Conservation (phyloP, 2,797 vertebrate species). For the Girardinus metallicus region DNA sequence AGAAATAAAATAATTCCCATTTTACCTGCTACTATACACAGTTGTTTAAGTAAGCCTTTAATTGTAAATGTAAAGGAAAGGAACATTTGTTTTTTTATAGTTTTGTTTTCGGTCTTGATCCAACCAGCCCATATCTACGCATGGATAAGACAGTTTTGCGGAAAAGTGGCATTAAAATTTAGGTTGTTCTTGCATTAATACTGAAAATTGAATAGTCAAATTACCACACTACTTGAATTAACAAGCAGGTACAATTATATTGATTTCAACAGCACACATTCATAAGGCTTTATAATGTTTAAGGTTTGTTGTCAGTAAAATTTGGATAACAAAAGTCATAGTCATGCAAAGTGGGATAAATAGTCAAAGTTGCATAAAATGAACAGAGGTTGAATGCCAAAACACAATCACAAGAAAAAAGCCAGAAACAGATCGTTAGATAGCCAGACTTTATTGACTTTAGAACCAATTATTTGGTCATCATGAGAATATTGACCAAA, state of each 20-base stretch:
- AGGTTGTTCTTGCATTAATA: not conserved
- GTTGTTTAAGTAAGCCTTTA: no score
- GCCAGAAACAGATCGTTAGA: not conserved
- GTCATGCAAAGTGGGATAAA: not conserved
- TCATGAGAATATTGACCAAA: not conserved
- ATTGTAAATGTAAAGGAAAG: no score
- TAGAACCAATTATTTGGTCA: not conserved
- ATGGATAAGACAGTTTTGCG: not conserved
- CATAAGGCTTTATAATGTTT: no score
- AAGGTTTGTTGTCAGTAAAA: not conserved
- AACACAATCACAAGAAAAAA: not conserved
- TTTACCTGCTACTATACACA: no score
- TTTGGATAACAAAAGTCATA: not conserved
- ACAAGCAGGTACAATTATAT: not conserved
- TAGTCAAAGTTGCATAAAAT: not conserved
- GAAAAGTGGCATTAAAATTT: no score
- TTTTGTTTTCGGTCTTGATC: not conserved
- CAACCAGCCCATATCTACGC: not conserved
- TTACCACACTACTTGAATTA: not conserved
- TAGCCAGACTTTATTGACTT: not conserved
- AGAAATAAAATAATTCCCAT: no score
- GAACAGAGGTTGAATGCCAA: not conserved
- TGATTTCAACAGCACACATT: not conserved
- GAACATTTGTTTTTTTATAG: no score
- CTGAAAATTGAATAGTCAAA: not conserved